Evolutionary conservation across 2,113 vertebrate species (phyloP).

Genomic region (Garra rufa): DNA sequence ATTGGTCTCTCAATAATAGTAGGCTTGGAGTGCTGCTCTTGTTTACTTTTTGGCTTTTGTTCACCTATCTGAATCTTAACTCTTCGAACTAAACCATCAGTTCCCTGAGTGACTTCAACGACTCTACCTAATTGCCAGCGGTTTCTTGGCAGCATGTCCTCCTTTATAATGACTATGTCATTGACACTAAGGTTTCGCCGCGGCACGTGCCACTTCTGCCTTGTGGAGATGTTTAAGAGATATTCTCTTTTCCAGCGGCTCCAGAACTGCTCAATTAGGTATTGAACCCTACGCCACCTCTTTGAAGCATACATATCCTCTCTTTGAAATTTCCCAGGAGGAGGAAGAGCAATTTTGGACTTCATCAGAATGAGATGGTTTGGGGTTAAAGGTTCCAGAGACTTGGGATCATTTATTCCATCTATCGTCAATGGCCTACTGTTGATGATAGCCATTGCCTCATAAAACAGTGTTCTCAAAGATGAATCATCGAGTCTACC

Average conservation of each 20-base stretch:
- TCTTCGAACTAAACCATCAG: not conserved
- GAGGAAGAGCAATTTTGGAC: not conserved
- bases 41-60: not conserved
- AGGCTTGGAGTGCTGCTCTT: not conserved
- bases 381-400: not conserved
- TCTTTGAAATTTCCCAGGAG: not conserved
- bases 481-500: conserved; percentile 2
- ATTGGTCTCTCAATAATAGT: not conserved
- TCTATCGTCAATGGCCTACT: not conserved
- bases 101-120: not conserved
- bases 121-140: conserved; percentile 6
- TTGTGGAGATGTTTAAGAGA: conserved; percentile 31
- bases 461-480: not conserved
- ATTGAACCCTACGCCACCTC: not conserved
- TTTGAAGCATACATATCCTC: not conserved
- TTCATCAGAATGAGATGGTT: conserved; percentile 3
- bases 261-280: not conserved
- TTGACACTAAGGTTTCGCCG: conserved; percentile 37
- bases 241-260: conserved; percentile 14
- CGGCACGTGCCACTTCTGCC: conserved; percentile 51
- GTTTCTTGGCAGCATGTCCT: conserved; percentile 5
- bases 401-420: not conserved
- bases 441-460: not conserved
- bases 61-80: not conserved
- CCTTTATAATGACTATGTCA: conserved; percentile 47